Conservation (phyloP, 2,888 invertebrate species). For the Orgyia antiqua region DNA sequence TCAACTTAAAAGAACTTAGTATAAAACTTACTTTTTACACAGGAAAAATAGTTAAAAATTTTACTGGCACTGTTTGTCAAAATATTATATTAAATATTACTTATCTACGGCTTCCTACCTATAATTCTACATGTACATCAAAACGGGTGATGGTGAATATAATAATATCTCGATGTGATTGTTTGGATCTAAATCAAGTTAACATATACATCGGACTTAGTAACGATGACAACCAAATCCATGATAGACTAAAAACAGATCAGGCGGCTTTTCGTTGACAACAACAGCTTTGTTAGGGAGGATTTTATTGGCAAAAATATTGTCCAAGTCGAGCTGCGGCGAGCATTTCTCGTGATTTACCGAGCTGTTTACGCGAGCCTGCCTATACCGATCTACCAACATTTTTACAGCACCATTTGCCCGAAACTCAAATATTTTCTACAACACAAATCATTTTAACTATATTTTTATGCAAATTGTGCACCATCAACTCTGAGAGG, state of each 20-base stretch:
- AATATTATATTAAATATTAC: no score
- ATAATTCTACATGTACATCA: no score
- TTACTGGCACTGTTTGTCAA: no score
- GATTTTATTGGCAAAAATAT: conserved; percentile 76
- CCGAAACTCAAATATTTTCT: conserved; percentile 56
- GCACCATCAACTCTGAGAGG: conserved; percentile 23
- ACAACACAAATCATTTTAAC: conserved; percentile 57
- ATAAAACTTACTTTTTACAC: no score
- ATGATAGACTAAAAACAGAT: conserved; percentile 63
- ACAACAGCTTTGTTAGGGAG: conserved; percentile 72
- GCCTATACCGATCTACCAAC: conserved; percentile 56
- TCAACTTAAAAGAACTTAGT: no score
- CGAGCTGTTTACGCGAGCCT: conserved; percentile 69
- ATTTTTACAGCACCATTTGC: conserved; percentile 62
- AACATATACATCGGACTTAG: no score
- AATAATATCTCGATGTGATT: no score
- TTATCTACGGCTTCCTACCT: no score
- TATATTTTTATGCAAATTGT: conserved; percentile 52
- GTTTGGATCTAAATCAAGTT: no score
- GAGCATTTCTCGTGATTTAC: conserved; percentile 69
- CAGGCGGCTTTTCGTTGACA: conserved; percentile 66
- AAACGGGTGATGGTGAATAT: no score
- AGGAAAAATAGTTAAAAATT: no score
- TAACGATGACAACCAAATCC: conserved; percentile 45
- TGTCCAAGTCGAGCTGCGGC: conserved; percentile 66